phyloP scores from a whole-genome alignment of 2,888 invertebrate species.

The Eupeodes luniger region DNA sequence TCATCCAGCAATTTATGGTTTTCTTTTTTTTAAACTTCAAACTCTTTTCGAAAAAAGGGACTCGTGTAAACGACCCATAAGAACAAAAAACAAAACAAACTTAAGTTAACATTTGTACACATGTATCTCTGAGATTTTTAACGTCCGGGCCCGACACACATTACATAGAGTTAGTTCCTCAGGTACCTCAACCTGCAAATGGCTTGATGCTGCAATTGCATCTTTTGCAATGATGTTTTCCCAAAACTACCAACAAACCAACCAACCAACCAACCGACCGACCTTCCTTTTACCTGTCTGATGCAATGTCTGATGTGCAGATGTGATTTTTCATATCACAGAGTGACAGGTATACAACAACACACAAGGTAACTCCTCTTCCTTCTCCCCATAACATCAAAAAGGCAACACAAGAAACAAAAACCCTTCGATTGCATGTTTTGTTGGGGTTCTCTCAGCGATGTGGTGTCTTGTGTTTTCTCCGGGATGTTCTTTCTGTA shows the following conservation, averaged over 20 bases:
- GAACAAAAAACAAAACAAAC: constrained; percentile 11
- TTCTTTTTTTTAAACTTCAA: constrained; percentile 3
- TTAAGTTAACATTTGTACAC: constrained; percentile 37
- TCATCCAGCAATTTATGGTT: constrained; percentile 30
- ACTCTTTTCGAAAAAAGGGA: constrained; percentile 2
- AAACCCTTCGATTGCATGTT: constrained; percentile 38
- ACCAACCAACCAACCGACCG: constrained; percentile 8
- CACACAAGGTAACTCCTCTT: constrained; percentile 12
- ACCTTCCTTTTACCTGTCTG: constrained; percentile 41
- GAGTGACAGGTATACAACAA: constrained; percentile 30
- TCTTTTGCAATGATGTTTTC: constrained; percentile 7
- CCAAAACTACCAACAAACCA: constrained; percentile 15
- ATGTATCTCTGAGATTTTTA: constrained; percentile 21
- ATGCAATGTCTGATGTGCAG: constrained; percentile 42
- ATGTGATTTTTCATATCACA: constrained; percentile 46
- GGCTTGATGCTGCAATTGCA: constrained; percentile 25
- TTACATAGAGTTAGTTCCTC: not conserved
- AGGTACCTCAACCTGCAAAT: not conserved
- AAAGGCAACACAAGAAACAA: not conserved
- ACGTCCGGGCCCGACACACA: not conserved
- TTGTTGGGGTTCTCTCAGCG: not conserved
- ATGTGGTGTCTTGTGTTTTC: not conserved
- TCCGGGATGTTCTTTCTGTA: constrained; percentile 21
- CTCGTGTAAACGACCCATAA: constrained; percentile 34
- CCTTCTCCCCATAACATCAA: not conserved